Conservation (phyloP, 2,113 vertebrate genomes). For the Thamnaconus septentrionalis region DNA sequence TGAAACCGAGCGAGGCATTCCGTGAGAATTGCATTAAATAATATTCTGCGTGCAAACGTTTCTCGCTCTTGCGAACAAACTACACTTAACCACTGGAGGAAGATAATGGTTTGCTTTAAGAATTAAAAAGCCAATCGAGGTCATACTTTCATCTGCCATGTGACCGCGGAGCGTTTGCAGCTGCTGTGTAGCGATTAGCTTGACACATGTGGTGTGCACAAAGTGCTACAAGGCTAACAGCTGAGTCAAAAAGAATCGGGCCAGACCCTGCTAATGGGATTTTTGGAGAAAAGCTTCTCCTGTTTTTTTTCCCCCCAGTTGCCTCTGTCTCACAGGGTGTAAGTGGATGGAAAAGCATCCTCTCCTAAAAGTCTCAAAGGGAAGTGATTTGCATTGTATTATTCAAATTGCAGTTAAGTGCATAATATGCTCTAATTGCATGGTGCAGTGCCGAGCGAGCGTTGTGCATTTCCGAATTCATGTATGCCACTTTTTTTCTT, state of each 20-base stretch:
- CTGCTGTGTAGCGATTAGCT: slow-evolving; percentile 60
- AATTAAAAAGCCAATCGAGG: slow-evolving; percentile 51
- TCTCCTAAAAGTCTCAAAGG: slow-evolving; percentile 51
- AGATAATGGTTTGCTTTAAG: slow-evolving; percentile 41
- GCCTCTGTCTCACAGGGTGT: slow-evolving; percentile 14
- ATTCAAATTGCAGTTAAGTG: slow-evolving; percentile 68
- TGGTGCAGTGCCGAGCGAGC: slow-evolving; percentile 48
- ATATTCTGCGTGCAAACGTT: neutral
- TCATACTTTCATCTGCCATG: slow-evolving; percentile 48
- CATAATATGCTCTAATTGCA: slow-evolving; percentile 70
- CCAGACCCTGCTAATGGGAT: slow-evolving; percentile 46
- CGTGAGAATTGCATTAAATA: neutral
- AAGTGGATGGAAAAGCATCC: slow-evolving; percentile 50
- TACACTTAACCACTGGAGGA: slow-evolving; percentile 28
- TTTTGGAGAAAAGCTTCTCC: slow-evolving; percentile 3
- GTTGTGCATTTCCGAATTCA: slow-evolving; percentile 43
- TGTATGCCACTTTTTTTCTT: slow-evolving; percentile 42
- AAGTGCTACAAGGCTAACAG: slow-evolving; percentile 68
- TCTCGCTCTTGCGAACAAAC: slow-evolving; percentile 3
- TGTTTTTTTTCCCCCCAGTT: slow-evolving; percentile 3
- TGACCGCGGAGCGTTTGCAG: slow-evolving; percentile 50
- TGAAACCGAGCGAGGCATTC: slow-evolving; percentile 31
- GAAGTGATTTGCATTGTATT: slow-evolving; percentile 68
- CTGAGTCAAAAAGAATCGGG: slow-evolving; percentile 53
- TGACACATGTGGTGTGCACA: slow-evolving; percentile 59